Evolutionary conservation across 2,797 vertebrate species (phyloP).

Genomic region (Sebastes vulpes): DNA sequence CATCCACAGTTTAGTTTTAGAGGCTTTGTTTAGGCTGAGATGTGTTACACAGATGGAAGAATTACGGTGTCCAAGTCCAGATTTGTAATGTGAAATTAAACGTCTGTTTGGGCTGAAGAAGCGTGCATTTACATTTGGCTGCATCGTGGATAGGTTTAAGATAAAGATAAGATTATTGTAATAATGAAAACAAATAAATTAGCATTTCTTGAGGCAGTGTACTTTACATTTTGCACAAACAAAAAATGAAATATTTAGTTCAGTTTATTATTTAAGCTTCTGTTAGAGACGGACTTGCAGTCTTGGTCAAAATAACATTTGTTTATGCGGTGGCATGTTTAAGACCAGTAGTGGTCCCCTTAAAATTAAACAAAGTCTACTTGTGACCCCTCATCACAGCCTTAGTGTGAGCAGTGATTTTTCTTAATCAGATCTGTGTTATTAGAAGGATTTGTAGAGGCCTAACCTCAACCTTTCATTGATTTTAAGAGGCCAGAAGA

Average conservation of each 20-base stretch:
- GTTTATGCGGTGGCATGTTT: background rate
- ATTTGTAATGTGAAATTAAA: background rate
- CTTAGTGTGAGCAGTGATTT: background rate
- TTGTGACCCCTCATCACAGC: background rate
- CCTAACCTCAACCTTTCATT: background rate
- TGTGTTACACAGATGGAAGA: conserved; percentile 27
- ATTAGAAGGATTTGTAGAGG: background rate
- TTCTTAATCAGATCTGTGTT: background rate
- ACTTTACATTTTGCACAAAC: background rate
- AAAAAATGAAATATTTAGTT: background rate
- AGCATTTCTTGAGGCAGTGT: background rate
- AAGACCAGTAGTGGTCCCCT: background rate
- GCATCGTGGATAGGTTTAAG: background rate
- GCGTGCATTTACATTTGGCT: background rate
- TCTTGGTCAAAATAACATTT: background rate
- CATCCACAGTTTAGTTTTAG: conserved; percentile 33
- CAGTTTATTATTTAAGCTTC: background rate
- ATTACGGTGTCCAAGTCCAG: background rate
- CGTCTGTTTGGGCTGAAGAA: background rate
- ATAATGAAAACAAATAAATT: background rate
- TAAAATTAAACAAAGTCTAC: background rate
- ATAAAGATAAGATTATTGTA: background rate
- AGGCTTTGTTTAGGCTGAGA: conserved; percentile 52
- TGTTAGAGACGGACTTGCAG: background rate
- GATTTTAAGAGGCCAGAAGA: background rate